phyloP scores from a whole-genome alignment of 2,797 vertebrate species.

The Halcyon chelicuti region DNA sequence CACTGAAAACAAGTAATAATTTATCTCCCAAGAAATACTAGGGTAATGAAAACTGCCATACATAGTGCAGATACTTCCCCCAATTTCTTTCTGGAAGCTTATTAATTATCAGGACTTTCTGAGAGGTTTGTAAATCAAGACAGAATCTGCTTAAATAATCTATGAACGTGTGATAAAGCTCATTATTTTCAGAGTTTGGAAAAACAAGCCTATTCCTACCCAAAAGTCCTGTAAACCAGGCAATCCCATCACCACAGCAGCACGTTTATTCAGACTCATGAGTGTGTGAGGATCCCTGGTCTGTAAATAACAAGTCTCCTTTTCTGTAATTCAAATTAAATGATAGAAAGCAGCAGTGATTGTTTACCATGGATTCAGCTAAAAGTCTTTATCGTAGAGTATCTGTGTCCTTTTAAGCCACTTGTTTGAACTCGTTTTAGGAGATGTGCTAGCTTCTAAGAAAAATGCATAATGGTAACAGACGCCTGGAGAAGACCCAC shows the following conservation, averaged over 20 bases:
- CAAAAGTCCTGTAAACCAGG: not conserved
- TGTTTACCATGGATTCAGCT: not conserved
- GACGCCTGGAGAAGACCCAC: not conserved
- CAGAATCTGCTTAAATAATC: slow-evolving; percentile 1
- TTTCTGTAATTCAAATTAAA: not conserved
- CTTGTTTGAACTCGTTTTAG: not conserved
- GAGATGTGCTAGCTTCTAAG: not conserved
- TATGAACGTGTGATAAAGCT: not conserved
- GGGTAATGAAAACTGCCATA: slow-evolving; percentile 9
- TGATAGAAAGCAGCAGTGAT: not conserved
- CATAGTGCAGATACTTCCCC: not conserved
- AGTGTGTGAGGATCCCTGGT: not conserved
- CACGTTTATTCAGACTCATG: not conserved
- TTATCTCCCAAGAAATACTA: slow-evolving; percentile 1
- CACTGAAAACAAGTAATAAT: not conserved
- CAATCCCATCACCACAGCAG: not conserved
- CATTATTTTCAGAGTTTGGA: not conserved
- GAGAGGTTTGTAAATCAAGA: not conserved
- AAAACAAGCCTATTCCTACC: not conserved
- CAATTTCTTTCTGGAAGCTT: not conserved
- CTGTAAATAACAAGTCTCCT: not conserved
- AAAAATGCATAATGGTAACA: not conserved
- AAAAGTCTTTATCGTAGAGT: not conserved
- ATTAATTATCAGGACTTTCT: slow-evolving; percentile 9
- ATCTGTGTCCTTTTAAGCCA: not conserved